A percentile compares a stretch with the other conserved stretches of the same genome.
Conservation (phyloP, 2,113 vertebrate species). For the Eolophus roseicapilla region DNA sequence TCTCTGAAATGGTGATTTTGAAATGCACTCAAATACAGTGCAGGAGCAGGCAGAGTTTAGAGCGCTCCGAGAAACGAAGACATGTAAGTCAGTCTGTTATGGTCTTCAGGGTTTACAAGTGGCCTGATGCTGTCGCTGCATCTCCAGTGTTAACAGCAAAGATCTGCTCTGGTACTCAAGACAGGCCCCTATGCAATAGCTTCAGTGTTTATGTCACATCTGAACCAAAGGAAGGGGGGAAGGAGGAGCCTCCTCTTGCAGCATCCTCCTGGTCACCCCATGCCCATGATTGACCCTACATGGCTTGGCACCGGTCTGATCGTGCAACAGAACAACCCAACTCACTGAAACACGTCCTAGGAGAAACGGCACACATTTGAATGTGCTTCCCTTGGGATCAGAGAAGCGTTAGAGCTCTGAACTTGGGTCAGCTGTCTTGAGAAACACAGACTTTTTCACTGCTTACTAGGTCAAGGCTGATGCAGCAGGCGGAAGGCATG, state of each 20-base stretch:
- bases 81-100: accelerated
- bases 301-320: accelerated
- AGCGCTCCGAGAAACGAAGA: not conserved
- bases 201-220: not conserved
- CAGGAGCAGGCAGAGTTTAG: not conserved
- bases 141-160: not conserved
- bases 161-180: not conserved
- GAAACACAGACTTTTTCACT: not conserved
- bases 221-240: not conserved
- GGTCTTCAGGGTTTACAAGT: not conserved
- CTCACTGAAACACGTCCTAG: not conserved
- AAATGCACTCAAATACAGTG: not conserved
- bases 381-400: not conserved
- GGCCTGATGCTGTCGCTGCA: not conserved
- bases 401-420: not conserved
- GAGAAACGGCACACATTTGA: not conserved
- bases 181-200: not conserved
- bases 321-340: not conserved
- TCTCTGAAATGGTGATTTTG: not conserved
- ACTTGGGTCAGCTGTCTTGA: not conserved
- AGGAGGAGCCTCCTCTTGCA: not conserved
- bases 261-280: not conserved
- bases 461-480: not conserved
- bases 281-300: accelerated
- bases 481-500: not conserved